phyloP scores from a whole-genome alignment of 2,113 vertebrate species.

The Chaetodon auriga region DNA sequence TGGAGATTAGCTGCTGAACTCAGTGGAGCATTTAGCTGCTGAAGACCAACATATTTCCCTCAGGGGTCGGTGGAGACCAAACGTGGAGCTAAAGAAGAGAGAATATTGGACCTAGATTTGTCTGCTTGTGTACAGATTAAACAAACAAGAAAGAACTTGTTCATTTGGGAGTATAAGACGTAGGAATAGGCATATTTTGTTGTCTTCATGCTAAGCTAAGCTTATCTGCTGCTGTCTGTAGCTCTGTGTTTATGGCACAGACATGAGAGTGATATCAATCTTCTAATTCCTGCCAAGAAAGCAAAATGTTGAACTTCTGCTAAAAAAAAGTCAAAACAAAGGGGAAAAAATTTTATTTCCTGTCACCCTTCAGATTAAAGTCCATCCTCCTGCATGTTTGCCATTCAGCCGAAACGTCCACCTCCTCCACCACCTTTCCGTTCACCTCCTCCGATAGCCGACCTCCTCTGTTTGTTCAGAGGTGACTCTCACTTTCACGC shows the following conservation, averaged over 20 bases:
- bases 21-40: not conserved
- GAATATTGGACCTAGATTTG: not conserved
- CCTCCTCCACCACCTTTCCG: slow-evolving; percentile 10
- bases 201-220: slow-evolving; percentile 14
- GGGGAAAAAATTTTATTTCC: not conserved
- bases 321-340: too few species aligned
- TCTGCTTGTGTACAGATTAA: not conserved
- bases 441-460: not conserved
- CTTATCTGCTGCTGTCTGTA: not conserved
- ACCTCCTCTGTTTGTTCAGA: slow-evolving; percentile 26
- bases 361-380: not conserved
- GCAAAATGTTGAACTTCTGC: not conserved
- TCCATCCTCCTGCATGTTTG: slow-evolving; percentile 26
- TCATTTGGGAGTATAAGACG: not conserved
- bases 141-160: not conserved
- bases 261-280: not conserved
- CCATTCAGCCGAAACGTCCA: not conserved
- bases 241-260: not conserved
- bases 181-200: too few species aligned
- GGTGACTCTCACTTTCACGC: slow-evolving; percentile 24
- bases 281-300: not conserved
- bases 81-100: not conserved
- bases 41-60: not conserved
- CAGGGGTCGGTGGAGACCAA: not conserved
- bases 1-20: not conserved